Evolutionary conservation across 2,888 invertebrate genomes (phyloP).

Genomic region (Atherix ibis): DNA sequence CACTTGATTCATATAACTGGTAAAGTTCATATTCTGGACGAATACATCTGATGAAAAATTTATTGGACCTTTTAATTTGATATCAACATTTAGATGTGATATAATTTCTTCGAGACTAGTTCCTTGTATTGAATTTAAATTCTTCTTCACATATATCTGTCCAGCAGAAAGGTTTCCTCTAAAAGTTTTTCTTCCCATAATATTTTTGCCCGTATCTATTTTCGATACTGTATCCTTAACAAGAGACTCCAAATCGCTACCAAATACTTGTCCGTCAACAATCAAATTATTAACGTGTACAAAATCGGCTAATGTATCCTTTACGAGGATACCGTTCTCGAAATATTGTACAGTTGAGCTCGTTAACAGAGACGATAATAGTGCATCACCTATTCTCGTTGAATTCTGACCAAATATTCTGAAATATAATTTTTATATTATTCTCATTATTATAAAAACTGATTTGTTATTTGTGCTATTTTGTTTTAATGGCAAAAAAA

Average conservation of each 20-base stretch:
- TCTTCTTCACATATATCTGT: constrained; percentile 23
- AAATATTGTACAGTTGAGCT: constrained; percentile 6
- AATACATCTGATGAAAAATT: no score
- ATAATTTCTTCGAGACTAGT: constrained; percentile 19
- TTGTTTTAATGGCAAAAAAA: background rate
- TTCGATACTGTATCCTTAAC: constrained; percentile 1
- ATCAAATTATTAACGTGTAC: constrained; percentile 19
- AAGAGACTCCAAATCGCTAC: constrained; percentile 8
- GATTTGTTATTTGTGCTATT: no score
- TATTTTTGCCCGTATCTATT: background rate
- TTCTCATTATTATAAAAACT: no score
- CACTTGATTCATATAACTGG: constrained; percentile 31
- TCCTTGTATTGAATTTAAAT: constrained; percentile 18
- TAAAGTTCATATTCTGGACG: constrained; percentile 30
- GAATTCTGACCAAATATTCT: constrained; percentile 1
- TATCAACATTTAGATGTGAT: constrained; percentile 20
- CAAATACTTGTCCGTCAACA: constrained; percentile 13
- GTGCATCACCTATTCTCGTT: no score
- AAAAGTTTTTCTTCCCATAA: constrained; percentile 11
- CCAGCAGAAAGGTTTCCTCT: constrained; percentile 20
- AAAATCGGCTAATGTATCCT: constrained; percentile 14
- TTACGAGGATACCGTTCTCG: constrained; percentile 10
- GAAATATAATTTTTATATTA: no score
- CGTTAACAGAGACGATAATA: no score
- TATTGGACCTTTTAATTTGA: constrained; percentile 20